Percentiles rank a stretch among this genome's conserved stretches.
Evolutionary conservation across 2,888 invertebrate species (phyloP).

Genomic region (Drosophila greeni): DNA sequence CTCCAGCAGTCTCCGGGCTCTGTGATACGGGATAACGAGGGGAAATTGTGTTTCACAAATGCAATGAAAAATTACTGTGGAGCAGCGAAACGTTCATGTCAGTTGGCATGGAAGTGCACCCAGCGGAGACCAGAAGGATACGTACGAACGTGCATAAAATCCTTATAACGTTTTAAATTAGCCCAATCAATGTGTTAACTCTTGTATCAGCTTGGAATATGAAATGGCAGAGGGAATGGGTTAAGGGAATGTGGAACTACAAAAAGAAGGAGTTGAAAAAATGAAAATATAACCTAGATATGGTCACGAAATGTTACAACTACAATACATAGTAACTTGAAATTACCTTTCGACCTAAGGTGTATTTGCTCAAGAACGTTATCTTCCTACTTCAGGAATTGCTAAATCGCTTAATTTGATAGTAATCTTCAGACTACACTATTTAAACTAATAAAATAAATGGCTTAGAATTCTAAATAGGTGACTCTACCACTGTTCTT

Average conservation of each 20-base stretch:
- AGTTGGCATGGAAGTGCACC: constrained; percentile 12
- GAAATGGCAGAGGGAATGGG: background rate
- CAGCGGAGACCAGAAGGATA: constrained; percentile 3
- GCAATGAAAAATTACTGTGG: constrained; percentile 34
- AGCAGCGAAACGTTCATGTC: constrained; percentile 18
- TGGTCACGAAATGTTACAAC: background rate
- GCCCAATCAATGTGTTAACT: constrained; percentile 20
- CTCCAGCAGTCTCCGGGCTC: constrained; percentile 6
- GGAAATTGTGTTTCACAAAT: constrained; percentile 37
- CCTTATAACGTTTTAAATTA: constrained; percentile 8
- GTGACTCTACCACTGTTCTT: constrained; percentile 17
- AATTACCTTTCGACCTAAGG: background rate
- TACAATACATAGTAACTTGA: background rate
- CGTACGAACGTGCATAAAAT: constrained; percentile 12
- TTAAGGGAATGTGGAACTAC: background rate
- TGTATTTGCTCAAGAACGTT: background rate
- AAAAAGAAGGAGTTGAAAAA: background rate
- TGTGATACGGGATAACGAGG: constrained; percentile 35
- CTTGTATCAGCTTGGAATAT: constrained; percentile 1
- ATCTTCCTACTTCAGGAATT: background rate
- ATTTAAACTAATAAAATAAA: constrained; percentile 12
- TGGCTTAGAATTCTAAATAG: constrained; percentile 18
- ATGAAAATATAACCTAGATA: background rate
- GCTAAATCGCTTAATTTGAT: constrained; percentile 13
- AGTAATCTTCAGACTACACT: constrained; percentile 15